Conservation (phyloP, 2,888 invertebrate genomes). For the Hylaea fasciaria region DNA sequence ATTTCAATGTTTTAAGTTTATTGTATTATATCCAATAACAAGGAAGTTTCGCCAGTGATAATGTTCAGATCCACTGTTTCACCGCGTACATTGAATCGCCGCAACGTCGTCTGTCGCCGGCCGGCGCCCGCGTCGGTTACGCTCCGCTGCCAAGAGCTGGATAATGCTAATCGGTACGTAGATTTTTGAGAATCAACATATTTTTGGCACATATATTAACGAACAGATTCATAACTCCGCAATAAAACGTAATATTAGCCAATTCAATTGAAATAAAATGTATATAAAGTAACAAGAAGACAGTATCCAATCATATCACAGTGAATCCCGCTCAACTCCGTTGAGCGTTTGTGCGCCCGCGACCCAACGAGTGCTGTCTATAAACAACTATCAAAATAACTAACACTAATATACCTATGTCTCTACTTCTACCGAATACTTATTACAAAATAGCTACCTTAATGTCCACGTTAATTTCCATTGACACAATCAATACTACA, state of each 20-base stretch:
- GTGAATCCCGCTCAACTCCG: slow-evolving; percentile 31
- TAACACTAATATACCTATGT: slow-evolving; percentile 5
- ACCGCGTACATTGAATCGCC: neutral
- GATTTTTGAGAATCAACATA: slow-evolving; percentile 11
- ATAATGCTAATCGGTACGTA: slow-evolving; percentile 11
- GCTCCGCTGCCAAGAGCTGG: neutral
- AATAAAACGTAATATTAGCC: slow-evolving; percentile 14
- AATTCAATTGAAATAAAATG: slow-evolving; percentile 11
- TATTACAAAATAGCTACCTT: neutral
- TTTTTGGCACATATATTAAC: slow-evolving; percentile 37
- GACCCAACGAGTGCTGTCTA: slow-evolving; percentile 7
- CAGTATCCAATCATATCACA: slow-evolving; percentile 47
- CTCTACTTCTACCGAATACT: slow-evolving; percentile 16
- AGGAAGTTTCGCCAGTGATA: too few species aligned
- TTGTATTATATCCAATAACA: too few species aligned
- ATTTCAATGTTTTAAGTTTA: too few species aligned
- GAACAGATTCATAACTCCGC: slow-evolving; percentile 23
- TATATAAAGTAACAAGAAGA: slow-evolving; percentile 32
- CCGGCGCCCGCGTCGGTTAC: neutral
- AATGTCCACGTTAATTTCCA: neutral
- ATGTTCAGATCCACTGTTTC: neutral
- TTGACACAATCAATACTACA: slow-evolving; percentile 3
- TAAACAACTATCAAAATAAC: slow-evolving; percentile 16
- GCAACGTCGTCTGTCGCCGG: neutral
- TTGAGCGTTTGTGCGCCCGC: slow-evolving; percentile 27